Evolutionary conservation across 2,888 invertebrate genomes (phyloP).

Genomic region (Pyrgus malvae): DNA sequence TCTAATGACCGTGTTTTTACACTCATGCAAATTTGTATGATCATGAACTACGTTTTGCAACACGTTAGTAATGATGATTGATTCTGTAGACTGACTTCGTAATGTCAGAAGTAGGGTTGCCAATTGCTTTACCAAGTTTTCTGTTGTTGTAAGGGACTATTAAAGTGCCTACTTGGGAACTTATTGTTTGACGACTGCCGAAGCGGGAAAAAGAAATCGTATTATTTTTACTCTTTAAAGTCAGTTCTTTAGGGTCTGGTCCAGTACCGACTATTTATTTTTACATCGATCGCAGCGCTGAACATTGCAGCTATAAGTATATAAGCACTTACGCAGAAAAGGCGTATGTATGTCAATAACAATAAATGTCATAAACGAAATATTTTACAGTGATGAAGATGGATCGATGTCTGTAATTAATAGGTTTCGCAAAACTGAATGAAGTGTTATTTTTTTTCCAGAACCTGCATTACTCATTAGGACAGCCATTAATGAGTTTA

Average conservation of each 20-base stretch:
- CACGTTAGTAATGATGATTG: conserved; percentile 39
- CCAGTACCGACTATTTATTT: too few species aligned
- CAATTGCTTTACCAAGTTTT: background rate
- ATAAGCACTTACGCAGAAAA: too few species aligned
- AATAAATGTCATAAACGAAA: too few species aligned
- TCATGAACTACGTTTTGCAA: conserved; percentile 28
- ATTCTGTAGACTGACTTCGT: conserved; percentile 33
- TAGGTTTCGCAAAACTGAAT: background rate
- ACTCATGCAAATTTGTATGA: conserved; percentile 22
- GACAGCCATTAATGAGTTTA: background rate
- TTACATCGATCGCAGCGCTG: too few species aligned
- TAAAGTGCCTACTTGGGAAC: too few species aligned
- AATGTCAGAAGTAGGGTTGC: conserved; percentile 15
- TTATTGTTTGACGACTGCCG: too few species aligned
- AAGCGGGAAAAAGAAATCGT: too few species aligned
- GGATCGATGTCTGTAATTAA: background rate
- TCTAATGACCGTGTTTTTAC: conserved; percentile 21
- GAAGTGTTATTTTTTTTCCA: background rate
- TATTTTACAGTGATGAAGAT: background rate
- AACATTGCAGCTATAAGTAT: too few species aligned
- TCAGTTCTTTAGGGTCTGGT: too few species aligned
- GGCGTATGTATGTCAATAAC: background rate
- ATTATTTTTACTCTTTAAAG: too few species aligned
- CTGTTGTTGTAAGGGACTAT: too few species aligned
- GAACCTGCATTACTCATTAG: background rate